phyloP scores from a whole-genome alignment of 30 jellyfish, hydroid and myxozoan genomes.

The Cassiopea andromeda region DNA sequence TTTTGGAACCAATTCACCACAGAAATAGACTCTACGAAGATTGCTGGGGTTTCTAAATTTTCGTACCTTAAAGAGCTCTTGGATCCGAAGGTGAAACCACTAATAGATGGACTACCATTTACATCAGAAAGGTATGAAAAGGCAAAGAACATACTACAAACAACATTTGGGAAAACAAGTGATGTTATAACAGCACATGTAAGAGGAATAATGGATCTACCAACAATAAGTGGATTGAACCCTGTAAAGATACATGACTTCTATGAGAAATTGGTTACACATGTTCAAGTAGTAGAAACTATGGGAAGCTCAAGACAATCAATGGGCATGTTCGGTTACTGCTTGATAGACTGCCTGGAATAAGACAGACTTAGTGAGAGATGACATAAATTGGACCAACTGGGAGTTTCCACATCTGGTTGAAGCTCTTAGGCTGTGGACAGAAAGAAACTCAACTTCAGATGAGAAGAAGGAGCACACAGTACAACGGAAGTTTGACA shows the following conservation, averaged over 20 bases:
- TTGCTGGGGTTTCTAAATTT: constrained; percentile 30
- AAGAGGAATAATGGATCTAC: constrained; percentile 55
- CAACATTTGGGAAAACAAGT: not conserved
- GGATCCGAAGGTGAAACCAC: not conserved
- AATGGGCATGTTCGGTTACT: constrained; percentile 4
- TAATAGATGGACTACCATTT: constrained; percentile 19
- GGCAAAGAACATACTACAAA: not conserved
- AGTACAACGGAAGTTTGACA: not conserved
- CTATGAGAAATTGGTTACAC: constrained; percentile 43
- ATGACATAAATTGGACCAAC: constrained; percentile 22
- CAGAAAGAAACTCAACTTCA: not conserved
- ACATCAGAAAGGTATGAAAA: constrained; percentile 16
- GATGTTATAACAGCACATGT: constrained; percentile 27
- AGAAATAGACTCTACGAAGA: constrained; percentile 34
- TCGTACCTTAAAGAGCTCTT: constrained; percentile 29
- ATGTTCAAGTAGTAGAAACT: constrained; percentile 56
- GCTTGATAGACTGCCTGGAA: constrained; percentile 25
- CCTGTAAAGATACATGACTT: constrained; percentile 46
- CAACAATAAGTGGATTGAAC: constrained; percentile 17
- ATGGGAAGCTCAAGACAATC: constrained; percentile 17
- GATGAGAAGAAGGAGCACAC: not conserved
- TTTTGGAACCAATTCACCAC: constrained; percentile 40
- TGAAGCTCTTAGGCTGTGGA: constrained; percentile 33
- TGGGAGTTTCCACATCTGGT: constrained; percentile 47
- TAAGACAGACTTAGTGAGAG: constrained; percentile 51